Evolutionary conservation across 2,888 invertebrate genomes (phyloP).

Genomic region (Miltochrista miniata): DNA sequence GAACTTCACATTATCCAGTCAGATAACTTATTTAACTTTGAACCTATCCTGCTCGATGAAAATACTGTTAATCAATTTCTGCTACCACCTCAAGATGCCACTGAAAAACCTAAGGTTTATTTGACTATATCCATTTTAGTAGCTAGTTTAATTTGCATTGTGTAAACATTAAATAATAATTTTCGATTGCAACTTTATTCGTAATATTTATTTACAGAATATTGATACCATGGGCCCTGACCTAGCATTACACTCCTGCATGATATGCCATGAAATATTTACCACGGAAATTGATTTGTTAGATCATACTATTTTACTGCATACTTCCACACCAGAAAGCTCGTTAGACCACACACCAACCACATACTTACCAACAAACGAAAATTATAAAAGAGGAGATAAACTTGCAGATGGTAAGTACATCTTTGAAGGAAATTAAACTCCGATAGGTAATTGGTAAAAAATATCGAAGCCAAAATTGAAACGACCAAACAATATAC

Average conservation of each 20-base stretch:
- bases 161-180: not conserved
- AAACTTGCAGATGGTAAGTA: constrained; percentile 24
- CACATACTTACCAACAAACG: constrained; percentile 3
- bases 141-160: not conserved
- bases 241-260: constrained; percentile 70
- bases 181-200: not conserved
- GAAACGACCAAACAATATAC: too few species aligned
- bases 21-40: constrained; percentile 64
- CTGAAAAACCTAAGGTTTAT: constrained; percentile 48
- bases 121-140: not conserved
- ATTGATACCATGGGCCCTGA: constrained; percentile 56
- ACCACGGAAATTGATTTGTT: constrained; percentile 71
- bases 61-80: constrained; percentile 75
- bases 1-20: constrained; percentile 57
- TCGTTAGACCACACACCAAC: constrained; percentile 28
- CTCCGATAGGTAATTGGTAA: too few species aligned
- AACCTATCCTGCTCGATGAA: constrained; percentile 69
- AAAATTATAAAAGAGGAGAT: constrained; percentile 27
- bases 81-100: constrained; percentile 58
- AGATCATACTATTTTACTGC: constrained; percentile 71
- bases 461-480: too few species aligned
- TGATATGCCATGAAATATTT: constrained; percentile 75
- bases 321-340: constrained; percentile 51
- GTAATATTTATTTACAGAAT: constrained; percentile 13
- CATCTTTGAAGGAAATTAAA: not conserved